phyloP scores from a whole-genome alignment of 2,113 vertebrate genomes.

The Melanerpes aurifrons region DNA sequence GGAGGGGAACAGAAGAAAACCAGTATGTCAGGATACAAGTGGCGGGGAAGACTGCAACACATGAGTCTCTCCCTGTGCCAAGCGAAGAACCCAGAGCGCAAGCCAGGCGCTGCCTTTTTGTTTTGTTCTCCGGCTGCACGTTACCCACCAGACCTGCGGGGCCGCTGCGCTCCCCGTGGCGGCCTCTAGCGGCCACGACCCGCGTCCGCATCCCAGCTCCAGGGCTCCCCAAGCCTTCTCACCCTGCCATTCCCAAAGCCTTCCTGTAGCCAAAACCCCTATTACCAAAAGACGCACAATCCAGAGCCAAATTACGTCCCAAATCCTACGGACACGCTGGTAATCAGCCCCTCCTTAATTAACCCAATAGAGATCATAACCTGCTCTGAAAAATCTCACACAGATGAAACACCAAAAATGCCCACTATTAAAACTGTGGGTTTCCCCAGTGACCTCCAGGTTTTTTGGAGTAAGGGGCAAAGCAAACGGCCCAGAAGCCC shows the following conservation, averaged over 20 bases:
- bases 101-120: neutral
- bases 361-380: neutral
- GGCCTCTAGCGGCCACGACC: neutral
- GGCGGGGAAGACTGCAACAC: neutral
- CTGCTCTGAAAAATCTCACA: neutral
- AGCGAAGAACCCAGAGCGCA: neutral
- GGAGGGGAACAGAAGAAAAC: neutral
- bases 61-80: neutral
- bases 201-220: neutral
- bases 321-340: neutral
- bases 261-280: neutral
- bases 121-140: neutral
- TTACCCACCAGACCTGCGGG: neutral
- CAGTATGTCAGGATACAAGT: neutral
- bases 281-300: neutral
- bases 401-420: neutral
- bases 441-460: neutral
- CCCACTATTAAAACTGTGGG: neutral
- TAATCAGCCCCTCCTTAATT: neutral
- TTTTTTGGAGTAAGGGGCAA: neutral
- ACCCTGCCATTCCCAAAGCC: neutral
- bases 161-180: neutral
- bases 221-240: accelerated
- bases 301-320: neutral
- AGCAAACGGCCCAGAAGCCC: neutral